Percentiles rank a stretch among this genome's conserved stretches.
These are phyloP conservation scores for Protosalanx chinensis DNA, from an alignment of 2,797 vertebrate species.

Conservation along the genomic window DNA sequence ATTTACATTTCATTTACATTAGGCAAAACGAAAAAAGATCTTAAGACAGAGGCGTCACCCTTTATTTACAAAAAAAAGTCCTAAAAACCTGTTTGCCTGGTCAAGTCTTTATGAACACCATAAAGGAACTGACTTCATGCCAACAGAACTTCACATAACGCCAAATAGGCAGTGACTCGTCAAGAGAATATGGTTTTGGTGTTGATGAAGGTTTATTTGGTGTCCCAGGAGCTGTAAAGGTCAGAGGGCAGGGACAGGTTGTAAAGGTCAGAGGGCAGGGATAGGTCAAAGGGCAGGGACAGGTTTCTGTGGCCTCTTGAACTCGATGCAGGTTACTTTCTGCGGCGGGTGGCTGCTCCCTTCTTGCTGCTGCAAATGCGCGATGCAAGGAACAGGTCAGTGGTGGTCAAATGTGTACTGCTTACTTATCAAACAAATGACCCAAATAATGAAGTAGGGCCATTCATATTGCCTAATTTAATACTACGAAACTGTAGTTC, in stretches of 20 bases:
- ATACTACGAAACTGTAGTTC: too few species aligned
- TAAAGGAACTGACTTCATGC: constrained; percentile 37
- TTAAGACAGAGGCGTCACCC: constrained; percentile 48
- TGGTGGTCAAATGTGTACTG: constrained; percentile 21
- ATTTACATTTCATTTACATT: constrained; percentile 29
- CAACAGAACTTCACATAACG: constrained; percentile 37
- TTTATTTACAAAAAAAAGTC: constrained; percentile 81
- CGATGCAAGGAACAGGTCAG: constrained; percentile 45
- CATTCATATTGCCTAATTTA: too few species aligned
- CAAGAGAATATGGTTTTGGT: constrained; percentile 34
- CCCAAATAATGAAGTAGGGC: too few species aligned
- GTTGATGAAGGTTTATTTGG: constrained; percentile 27
- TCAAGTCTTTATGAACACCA: constrained; percentile 32
- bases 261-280: constrained; percentile 2
- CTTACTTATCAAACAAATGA: neutral
- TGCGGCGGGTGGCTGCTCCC: constrained; percentile 87
- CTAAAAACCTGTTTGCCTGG: constrained; percentile 31
- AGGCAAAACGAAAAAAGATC: constrained; percentile 28
- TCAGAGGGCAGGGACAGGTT: constrained; percentile 7
- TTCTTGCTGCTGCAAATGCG: constrained; percentile 92
- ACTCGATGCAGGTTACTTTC: constrained; percentile 79
- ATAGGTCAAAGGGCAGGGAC: neutral
- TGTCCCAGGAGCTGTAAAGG: constrained; percentile 21
- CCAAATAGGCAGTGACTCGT: constrained; percentile 42
- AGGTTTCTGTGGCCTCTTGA: constrained; percentile 14